Conservation (phyloP, 2,113 vertebrate species). For the Cervus canadensis region DNA sequence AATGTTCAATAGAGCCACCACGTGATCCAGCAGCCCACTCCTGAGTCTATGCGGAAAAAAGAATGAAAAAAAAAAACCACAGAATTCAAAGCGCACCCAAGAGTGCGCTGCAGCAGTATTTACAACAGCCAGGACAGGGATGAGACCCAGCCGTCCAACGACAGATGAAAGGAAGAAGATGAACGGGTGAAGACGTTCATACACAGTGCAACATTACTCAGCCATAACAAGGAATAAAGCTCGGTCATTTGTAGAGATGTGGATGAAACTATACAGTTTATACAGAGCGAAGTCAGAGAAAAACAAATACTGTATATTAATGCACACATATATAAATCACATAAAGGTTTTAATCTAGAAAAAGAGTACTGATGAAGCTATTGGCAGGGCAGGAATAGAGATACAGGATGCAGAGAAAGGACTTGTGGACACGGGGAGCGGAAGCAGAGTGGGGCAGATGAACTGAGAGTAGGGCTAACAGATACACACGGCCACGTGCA, state of each 20-base stretch:
- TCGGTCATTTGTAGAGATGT: background rate
- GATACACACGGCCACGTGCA: fast-evolving
- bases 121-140: background rate
- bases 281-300: background rate
- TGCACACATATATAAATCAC: background rate
- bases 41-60: background rate
- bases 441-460: fast-evolving
- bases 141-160: fast-evolving
- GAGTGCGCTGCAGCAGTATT: background rate
- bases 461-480: fast-evolving
- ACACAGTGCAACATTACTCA: background rate
- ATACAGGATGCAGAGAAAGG: background rate
- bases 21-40: background rate
- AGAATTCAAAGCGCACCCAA: background rate
- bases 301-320: background rate
- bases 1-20: background rate
- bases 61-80: background rate
- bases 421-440: background rate
- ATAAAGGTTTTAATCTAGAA: background rate
- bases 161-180: background rate
- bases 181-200: no score
- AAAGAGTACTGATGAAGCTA: background rate
- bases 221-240: background rate
- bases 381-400: background rate
- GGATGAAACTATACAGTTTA: background rate